Evolutionary conservation across 2,797 vertebrate species (phyloP).

Genomic region (Pelodytes ibericus): DNA sequence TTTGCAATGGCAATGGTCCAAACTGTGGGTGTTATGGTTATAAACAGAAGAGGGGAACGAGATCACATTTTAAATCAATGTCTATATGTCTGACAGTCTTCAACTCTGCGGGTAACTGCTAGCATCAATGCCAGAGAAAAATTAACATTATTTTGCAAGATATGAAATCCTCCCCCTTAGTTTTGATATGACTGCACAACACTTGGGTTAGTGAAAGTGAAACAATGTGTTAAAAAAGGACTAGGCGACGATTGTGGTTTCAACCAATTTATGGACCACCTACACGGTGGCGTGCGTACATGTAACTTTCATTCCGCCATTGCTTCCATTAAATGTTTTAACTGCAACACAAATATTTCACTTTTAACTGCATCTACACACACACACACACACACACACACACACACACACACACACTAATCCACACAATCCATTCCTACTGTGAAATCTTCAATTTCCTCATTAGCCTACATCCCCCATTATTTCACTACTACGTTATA

Average conservation of each 20-base stretch:
- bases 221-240: conserved; percentile 9
- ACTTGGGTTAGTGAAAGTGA: too few relatives aligned
- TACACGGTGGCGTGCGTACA: conserved; percentile 43
- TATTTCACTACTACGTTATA: too few relatives aligned
- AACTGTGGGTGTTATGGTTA: neutral
- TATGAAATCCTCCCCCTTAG: conserved; percentile 45
- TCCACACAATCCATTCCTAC: too few relatives aligned
- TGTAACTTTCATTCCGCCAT: conserved; percentile 68
- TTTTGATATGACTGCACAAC: conserved; percentile 56
- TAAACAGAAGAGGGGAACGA: neutral
- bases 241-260: conserved; percentile 63
- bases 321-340: conserved; percentile 53
- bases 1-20: too few relatives aligned
- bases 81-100: neutral
- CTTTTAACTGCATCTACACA: neutral
- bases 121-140: neutral
- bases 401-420: too few relatives aligned
- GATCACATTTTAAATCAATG: neutral
- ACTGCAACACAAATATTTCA: neutral
- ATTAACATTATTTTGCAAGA: conserved; percentile 7
- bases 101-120: neutral
- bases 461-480: too few relatives aligned
- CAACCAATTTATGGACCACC: conserved; percentile 53
- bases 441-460: too few relatives aligned
- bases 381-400: neutral